Evolutionary conservation across 1,140 invertebrate genomes (phyloP), one percentile per base, ranked within the genome.

Genomic region (Drosophila rhopaloa): DNA sequence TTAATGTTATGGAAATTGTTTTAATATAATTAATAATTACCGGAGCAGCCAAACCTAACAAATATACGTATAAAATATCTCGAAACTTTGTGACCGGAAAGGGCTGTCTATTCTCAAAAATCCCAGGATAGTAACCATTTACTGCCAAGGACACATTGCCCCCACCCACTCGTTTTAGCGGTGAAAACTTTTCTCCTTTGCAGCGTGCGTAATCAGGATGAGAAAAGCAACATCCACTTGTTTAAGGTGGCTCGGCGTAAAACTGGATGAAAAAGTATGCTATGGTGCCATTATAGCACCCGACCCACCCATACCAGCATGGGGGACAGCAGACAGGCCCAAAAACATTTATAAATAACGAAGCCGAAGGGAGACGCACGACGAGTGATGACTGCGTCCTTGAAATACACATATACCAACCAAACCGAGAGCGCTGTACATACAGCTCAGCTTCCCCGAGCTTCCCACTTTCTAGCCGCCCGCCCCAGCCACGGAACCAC

Each of bases 311-410:
- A 7, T 10, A 38, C 19, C 60, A 11, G 13, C 60, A 19, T 63
- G 38, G 46, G 59, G 65, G 47, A 62, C 63, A 62, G 65, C 73
- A 77, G 74, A 77, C 74, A 68, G 73, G 81, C 78, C 70, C 79
- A 80, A 57, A 86, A 82, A 65, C 74, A 77, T 81, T 71, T 86
- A 81, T 85, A 83, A 83, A 83, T 86, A 85, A 76, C 70, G 57
- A 65, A 75, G 53, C 72, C 73, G 72, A 76, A 58, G 72, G 46
- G 53, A 71, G 38, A 59, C 63, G 62, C 56, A 68, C 61, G 73
- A 88, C 79, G 73, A 89, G 79, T 89, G 79, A 88, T 88, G 84
- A 68, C 65, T 77, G 84, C 83, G 83, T 88, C 83, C 83, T 88
- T 88, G 83, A 88, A 88, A 88, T 43, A 76, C 58, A 77, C 56